Percentiles rank a stretch among this genome's conserved stretches.
Evolutionary conservation across 2,797 vertebrate species (phyloP).

Genomic region (Aulostomus chinensis): DNA sequence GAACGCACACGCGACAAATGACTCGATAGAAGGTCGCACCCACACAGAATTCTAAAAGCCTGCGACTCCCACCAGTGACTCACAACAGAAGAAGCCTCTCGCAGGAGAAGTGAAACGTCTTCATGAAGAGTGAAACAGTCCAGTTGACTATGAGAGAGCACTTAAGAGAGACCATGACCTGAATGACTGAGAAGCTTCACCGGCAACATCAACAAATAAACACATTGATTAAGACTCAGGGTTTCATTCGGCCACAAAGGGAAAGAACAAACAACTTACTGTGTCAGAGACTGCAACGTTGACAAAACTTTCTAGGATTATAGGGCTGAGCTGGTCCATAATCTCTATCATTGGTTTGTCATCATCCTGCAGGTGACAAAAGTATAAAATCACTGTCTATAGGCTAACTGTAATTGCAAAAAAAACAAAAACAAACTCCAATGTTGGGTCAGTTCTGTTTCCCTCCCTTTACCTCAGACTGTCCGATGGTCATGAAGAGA

Average conservation of each 20-base stretch:
- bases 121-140: no score
- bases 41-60: no score
- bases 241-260: background rate
- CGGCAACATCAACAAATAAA: background rate
- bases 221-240: background rate
- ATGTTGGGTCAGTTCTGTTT: background rate
- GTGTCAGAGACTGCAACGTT: constrained; percentile 92
- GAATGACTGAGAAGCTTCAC: no score
- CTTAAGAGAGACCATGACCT: no score
- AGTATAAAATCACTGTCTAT: no score
- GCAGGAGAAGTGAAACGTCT: no score
- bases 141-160: no score
- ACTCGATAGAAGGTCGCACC: no score
- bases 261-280: constrained; percentile 73
- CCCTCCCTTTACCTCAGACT: constrained; percentile 85
- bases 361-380: constrained; percentile 83
- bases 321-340: constrained; percentile 95
- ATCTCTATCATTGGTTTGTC: constrained; percentile 97
- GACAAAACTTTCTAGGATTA: constrained; percentile 93
- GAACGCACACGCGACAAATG: no score
- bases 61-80: no score
- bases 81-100: no score
- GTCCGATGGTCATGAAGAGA: constrained; percentile 89
- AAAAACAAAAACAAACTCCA: background rate
- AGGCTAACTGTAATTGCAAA: no score